Conservation (phyloP, 1,140 invertebrate species). For the Spodoptera frugiperda region DNA sequence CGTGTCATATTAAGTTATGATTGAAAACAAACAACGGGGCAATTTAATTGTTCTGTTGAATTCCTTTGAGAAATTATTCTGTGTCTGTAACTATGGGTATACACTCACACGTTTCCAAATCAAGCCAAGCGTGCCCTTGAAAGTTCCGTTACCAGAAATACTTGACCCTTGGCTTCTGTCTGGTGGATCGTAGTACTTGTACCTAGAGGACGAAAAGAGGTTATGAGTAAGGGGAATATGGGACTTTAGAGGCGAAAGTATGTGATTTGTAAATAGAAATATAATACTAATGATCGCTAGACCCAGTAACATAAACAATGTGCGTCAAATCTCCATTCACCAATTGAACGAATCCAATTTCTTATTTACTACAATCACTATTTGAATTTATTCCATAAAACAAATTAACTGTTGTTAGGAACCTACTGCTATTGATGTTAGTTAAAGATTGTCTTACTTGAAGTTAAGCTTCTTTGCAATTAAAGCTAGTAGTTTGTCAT, state of each 20-base stretch:
- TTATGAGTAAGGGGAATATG: too few species aligned
- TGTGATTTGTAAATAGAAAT: too few species aligned
- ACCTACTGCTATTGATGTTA: too few species aligned
- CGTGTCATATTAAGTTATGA: neutral
- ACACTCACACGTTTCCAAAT: constrained; percentile 88
- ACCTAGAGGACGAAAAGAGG: constrained; percentile 70
- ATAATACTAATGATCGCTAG: too few species aligned
- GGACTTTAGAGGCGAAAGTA: too few species aligned
- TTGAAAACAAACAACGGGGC: neutral
- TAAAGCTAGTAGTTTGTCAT: constrained; percentile 88
- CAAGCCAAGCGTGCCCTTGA: constrained; percentile 89
- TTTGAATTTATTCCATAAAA: too few species aligned
- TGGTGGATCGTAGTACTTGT: constrained; percentile 89
- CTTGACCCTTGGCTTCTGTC: constrained; percentile 89
- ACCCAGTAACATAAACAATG: too few species aligned
- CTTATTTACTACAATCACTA: too few species aligned
- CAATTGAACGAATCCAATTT: too few species aligned
- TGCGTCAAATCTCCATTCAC: too few species aligned
- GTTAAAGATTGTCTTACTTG: constrained; percentile 68
- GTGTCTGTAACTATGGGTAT: neutral
- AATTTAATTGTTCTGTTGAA: neutral
- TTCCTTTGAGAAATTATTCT: constrained; percentile 11
- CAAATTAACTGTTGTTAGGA: too few species aligned
- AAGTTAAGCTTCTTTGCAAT: constrained; percentile 90
- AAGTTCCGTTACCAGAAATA: constrained; percentile 87